Conservation (phyloP, 2,797 vertebrate genomes). For the Coregonus sp. region DNA sequence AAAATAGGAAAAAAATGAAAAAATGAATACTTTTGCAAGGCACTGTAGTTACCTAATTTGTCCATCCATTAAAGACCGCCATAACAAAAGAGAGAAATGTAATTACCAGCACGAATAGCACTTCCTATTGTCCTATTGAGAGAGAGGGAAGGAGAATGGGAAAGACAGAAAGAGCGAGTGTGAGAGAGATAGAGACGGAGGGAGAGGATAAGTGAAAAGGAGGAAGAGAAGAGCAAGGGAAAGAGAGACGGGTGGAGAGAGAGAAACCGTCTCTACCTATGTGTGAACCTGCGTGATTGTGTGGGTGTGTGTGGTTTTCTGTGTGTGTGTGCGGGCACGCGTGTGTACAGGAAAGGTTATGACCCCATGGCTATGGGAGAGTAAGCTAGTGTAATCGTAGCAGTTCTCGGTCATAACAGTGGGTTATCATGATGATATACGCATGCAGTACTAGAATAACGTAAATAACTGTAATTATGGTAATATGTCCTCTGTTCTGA, state of each 20-base stretch:
- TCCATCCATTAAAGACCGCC: constrained; percentile 67
- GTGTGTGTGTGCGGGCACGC: background rate
- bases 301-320: background rate
- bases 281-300: background rate
- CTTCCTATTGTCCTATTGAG: constrained; percentile 65
- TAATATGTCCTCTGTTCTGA: too few species aligned
- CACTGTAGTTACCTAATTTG: constrained; percentile 69
- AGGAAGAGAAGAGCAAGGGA: background rate
- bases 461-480: too few species aligned
- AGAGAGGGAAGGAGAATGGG: constrained; percentile 42
- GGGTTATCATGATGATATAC: too few species aligned
- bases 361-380: too few species aligned
- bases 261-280: background rate
- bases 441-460: too few species aligned
- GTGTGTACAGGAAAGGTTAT: background rate
- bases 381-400: too few species aligned
- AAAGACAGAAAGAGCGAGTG: constrained; percentile 41
- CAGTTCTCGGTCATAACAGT: too few species aligned
- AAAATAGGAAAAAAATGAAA: too few species aligned
- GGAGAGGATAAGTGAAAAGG: background rate
- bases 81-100: constrained; percentile 72
- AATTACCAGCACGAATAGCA: constrained; percentile 74
- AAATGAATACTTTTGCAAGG: too few species aligned
- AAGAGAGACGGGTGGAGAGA: background rate
- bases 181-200: constrained; percentile 43